Base-by-base conservation (phyloP, 2,888 invertebrate species). In the Caenorhabditis sp. region DNA sequence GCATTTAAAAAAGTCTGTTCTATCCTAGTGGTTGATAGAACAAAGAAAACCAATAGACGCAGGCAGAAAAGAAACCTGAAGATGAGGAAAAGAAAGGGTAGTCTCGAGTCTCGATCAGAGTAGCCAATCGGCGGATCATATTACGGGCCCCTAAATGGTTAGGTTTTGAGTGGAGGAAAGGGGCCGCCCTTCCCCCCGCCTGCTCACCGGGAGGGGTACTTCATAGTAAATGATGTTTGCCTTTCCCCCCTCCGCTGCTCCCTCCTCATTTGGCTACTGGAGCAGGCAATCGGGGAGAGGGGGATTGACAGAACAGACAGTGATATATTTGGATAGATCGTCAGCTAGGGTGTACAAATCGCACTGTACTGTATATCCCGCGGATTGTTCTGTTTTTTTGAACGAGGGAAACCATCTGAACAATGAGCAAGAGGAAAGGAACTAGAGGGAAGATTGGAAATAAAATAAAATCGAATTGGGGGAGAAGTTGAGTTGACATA, bases 161-260 rank as follows among this genome's bases (percentile, higher is more conserved):
- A n/a, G n/a, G n/a, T 56, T 32, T 50, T 37, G 61, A 61, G 70
- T n/a, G n/a, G n/a, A n/a, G n/a, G n/a, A n/a, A n/a, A 62, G 61
- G 62, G 37, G 53, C 32, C 55, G 56, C 50, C 32, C 60, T 35
- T 32, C 32, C n/a, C n/a, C n/a, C n/a, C n/a, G n/a, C n/a, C n/a
- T n/a, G n/a, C n/a, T n/a, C n/a, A 32, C 32, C 51, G 56, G 40
- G 47, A 53, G 64, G 44, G 67, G 76, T 76, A 76, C 76, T 76
- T 67, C 76, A 76, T 76, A 76, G 76, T 76, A 76, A 76, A 76
- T 76, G 50, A 67, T 76, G 76, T 76, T 76, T 76, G 76, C 47
- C 47, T 67, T 74, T 67, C 35, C 40, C 56, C 50, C 18, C 8
- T 4, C 5, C 18, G 6, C 47, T 47, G 4, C 3, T n/a, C 18